Base-by-base conservation (phyloP, 2,113 vertebrate species). In the Leptobrachium ailaonicum region DNA sequence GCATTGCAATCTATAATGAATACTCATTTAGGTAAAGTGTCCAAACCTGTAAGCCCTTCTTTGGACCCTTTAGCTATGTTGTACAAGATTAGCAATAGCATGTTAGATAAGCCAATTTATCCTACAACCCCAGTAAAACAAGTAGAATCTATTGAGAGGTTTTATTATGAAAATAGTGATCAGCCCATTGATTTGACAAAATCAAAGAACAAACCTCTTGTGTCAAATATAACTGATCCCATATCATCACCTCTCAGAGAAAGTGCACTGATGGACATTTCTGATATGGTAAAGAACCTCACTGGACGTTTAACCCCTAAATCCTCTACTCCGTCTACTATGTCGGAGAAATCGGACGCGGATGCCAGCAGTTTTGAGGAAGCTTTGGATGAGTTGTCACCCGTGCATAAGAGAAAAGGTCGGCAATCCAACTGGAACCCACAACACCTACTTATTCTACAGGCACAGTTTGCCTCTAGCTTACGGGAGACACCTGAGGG, bases 391-490 rank as follows among this genome's bases (percentile, higher is more conserved):
- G 98, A 99, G 82, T 89, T 98, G 78, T 98, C 97, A 0, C 95
- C 97, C 0, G 91, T 99, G 43, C 98, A 99, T 86, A 98, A 98
- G 89, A 90, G 98, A 82, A 99, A 99, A 89, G 98, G 97, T n/a
- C 88, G 98, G 64, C 98, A 99, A 90, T 99, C 98, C 6, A 98
- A 98, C 93, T 99, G 98, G 98, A 99, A 99, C 85, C 98, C 98
- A 5, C 98, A 99, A 86, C 98, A 99, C 89, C 93, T 99, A 86
- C 92, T 99, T 44, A 98, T 99, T 83, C 95, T 99, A 77, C 98
- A 99, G 92, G 98, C 98, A 41, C 97, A 99, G 90, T 99, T 99
- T 84, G 97, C 90, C 76, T 96, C 98, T 1, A 97, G 96, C 90
- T 94, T 99, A 82, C 92, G 93, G 79, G 97, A 99, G 87, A 98